Evolutionary conservation across 1,140 invertebrate genomes (phyloP).

Genomic region (Anadara kagoshimensis): DNA sequence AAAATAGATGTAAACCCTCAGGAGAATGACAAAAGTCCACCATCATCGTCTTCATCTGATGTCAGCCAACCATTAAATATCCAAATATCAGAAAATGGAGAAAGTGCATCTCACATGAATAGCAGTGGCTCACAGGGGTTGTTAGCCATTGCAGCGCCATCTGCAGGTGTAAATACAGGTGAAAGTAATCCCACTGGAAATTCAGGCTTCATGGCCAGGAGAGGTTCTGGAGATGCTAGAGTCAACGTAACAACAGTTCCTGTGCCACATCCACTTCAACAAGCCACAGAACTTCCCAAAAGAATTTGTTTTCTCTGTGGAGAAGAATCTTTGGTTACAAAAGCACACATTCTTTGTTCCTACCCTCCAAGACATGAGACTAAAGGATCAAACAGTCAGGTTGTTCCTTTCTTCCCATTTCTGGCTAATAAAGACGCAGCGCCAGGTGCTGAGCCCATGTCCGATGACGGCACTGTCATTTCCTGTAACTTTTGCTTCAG

Average conservation of each 20-base stretch:
- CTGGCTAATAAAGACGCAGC: constrained; percentile 74
- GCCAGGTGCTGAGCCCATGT: constrained; percentile 82
- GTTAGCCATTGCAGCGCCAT: constrained; percentile 61
- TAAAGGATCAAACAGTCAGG: constrained; percentile 55
- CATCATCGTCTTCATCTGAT: constrained; percentile 25
- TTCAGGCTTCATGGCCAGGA: constrained; percentile 5
- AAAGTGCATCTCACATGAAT: constrained; percentile 37
- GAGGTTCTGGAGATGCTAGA: constrained; percentile 14
- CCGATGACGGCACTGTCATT: constrained; percentile 90
- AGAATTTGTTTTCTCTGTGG: constrained; percentile 87
- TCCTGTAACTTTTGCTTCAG: constrained; percentile 97
- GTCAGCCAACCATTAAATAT: constrained; percentile 62
- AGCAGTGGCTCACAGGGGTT: constrained; percentile 50
- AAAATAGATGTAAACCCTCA: constrained; percentile 3
- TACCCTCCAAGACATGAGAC: constrained; percentile 82
- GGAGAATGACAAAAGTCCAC: background rate
- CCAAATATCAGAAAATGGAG: constrained; percentile 57
- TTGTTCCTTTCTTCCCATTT: constrained; percentile 74
- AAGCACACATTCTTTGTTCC: constrained; percentile 87
- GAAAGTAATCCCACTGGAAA: constrained; percentile 16
- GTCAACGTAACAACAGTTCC: constrained; percentile 31
- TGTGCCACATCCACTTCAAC: constrained; percentile 66
- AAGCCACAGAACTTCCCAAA: constrained; percentile 59
- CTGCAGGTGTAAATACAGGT: background rate
- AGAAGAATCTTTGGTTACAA: constrained; percentile 87